These are phyloP conservation scores for Lethrus apterus DNA, from an alignment of 1,140 invertebrate species.

Conservation along the genomic window DNA sequence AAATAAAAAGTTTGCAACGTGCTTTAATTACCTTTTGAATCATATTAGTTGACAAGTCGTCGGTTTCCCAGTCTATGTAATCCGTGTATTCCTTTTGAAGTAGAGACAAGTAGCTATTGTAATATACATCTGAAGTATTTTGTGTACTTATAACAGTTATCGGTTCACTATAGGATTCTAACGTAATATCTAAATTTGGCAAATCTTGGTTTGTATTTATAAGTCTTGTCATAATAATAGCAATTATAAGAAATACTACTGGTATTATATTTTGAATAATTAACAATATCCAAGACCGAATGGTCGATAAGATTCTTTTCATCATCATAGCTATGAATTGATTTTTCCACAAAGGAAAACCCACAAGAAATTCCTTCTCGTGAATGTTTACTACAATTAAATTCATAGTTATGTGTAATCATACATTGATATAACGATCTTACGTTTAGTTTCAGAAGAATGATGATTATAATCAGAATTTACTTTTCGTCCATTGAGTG, in stretches of 20 bases:
- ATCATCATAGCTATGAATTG: constrained; percentile 21
- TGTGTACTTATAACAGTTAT: constrained; percentile 15
- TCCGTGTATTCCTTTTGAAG: constrained; percentile 6
- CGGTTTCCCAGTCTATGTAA: constrained; percentile 4
- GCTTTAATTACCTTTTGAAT: constrained; percentile 14
- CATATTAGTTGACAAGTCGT: constrained; percentile 10
- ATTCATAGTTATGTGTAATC: background rate
- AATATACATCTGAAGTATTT: constrained; percentile 4
- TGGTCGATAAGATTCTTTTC: constrained; percentile 17
- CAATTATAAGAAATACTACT: constrained; percentile 8
- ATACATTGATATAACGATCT: background rate
- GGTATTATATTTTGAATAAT: constrained; percentile 20
- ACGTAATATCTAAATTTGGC: constrained; percentile 12
- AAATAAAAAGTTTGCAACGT: background rate
- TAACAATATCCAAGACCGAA: constrained; percentile 18
- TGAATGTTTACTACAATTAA: constrained; percentile 8
- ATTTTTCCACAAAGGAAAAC: constrained; percentile 15
- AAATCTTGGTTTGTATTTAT: constrained; percentile 1
- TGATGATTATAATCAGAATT: background rate
- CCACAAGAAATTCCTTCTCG: constrained; percentile 4
- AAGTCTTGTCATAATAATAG: constrained; percentile 9
- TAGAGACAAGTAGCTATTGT: constrained; percentile 5
- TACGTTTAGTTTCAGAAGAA: constrained; percentile 10
- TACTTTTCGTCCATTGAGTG: background rate
- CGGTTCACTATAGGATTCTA: constrained; percentile 19